A percentile compares a stretch with the other conserved stretches of the same genome.
Evolutionary conservation across 2,113 vertebrate species (phyloP).

Genomic region (Haemorhous mexicanus): DNA sequence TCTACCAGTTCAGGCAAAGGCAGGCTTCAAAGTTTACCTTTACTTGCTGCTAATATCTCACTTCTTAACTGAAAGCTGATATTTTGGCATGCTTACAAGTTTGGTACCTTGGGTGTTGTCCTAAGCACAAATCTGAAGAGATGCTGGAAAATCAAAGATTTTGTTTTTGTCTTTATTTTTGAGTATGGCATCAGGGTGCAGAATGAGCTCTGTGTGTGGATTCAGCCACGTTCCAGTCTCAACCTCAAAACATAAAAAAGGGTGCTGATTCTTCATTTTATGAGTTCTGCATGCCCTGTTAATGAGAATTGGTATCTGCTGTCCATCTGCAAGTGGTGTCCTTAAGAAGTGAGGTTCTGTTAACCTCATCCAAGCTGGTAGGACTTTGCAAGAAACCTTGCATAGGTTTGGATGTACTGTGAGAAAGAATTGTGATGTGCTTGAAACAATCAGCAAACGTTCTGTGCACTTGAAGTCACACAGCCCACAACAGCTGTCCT

Average conservation of each 20-base stretch:
- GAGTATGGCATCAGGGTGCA: not conserved
- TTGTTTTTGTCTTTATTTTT: not conserved
- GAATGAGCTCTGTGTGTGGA: not conserved
- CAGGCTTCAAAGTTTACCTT: not conserved
- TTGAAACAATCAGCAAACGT: not conserved
- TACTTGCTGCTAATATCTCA: not conserved
- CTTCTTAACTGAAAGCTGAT: not conserved
- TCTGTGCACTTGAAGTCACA: rapidly evolving
- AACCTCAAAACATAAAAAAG: not conserved
- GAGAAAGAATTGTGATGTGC: not conserved
- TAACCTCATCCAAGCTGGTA: not conserved
- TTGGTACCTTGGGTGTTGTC: not conserved
- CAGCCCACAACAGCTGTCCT: not conserved
- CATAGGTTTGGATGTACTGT: not conserved
- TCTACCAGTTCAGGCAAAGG: not conserved
- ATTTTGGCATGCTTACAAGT: not conserved
- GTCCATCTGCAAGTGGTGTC: not conserved
- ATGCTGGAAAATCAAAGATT: not conserved
- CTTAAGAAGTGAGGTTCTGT: not conserved
- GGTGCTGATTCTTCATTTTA: not conserved
- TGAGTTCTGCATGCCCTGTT: not conserved
- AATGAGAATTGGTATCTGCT: not conserved
- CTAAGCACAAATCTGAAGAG: not conserved
- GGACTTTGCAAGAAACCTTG: not conserved
- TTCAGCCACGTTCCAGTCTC: not conserved